A percentile compares a stretch with the other conserved stretches of the same genome.
These are phyloP conservation scores for Chrysotoxum bicinctum DNA, from an alignment of 2,888 invertebrate genomes.

Conservation along the genomic window DNA sequence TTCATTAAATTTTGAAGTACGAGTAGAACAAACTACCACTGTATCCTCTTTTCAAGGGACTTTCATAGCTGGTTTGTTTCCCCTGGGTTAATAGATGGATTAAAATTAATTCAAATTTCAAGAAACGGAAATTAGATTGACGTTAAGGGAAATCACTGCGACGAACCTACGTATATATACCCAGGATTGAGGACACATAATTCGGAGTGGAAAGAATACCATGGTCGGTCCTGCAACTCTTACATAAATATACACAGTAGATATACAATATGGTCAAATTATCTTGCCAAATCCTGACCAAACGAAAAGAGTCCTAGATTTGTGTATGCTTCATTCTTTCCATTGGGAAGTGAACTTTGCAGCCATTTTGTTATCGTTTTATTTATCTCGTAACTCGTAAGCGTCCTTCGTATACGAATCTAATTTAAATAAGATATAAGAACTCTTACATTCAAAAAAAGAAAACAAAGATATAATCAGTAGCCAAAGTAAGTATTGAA, in stretches of 20 bases:
- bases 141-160: conserved; percentile 69
- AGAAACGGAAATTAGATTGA: conserved; percentile 72
- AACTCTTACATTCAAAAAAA: neutral
- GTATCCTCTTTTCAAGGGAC: neutral
- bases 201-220: conserved; percentile 15
- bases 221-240: neutral
- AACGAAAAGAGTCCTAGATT: conserved; percentile 15
- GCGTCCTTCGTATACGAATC: neutral
- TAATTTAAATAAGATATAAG: conserved; percentile 37
- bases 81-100: conserved; percentile 64
- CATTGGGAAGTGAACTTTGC: conserved; percentile 4
- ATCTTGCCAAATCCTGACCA: conserved; percentile 35
- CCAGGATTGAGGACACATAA: conserved; percentile 24
- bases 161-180: conserved; percentile 15
- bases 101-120: conserved; percentile 71
- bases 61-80: conserved; percentile 25
- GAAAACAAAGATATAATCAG: conserved; percentile 43
- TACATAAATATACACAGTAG: conserved; percentile 14
- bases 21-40: neutral
- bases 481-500: conserved; percentile 28
- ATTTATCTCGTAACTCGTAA: neutral
- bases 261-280: conserved; percentile 49
- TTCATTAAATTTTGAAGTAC: conserved; percentile 39
- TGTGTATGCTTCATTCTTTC: neutral
- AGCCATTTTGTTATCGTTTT: conserved; percentile 22